Base-by-base conservation (phyloP, 2,888 invertebrate species). In the Nesidiocoris tenuis region DNA sequence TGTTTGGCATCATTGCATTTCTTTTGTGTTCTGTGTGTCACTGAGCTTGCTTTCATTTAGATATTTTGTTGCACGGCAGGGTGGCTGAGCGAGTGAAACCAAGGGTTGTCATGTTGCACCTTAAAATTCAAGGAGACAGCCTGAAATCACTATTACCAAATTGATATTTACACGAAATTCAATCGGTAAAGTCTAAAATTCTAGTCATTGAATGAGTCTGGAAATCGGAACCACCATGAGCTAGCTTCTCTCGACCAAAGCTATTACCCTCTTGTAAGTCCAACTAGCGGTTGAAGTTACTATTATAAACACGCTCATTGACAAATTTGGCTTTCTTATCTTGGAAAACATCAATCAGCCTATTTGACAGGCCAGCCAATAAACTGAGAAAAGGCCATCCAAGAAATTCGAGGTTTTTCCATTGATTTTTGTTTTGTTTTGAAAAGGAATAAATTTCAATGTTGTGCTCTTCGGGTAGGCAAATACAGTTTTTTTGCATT, bases 71-170 rank as follows among this genome's bases (percentile, higher is more conserved):
- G 19, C 18, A 65, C 19, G 39, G 25, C 64, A 64, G 64, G 64
- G 64, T 64, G 65, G 65, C 39, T 65, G 18, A 24, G 18, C 39
- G 39, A 39, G 2, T 39, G 39, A 5, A 65, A 65, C 39, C 39
- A 39, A 24, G 64, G 23, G 64, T 64, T 23, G 64, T 64, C 24
- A 23, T 64, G 64, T 64, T 24, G 18, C 64, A 64, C 64, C 19
- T 64, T 24, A 64, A 64, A 64, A 64, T 64, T 23, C 64, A 64
- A 64, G 64, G 24, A 64, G 64, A 64, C 24, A 64, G 24, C 22
- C 64, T 64, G 64, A 64, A 64, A 64, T 24, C 23, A 24, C 16
- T 18, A 24, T 64, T 24, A 24, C 64, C 64, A 64, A 64, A 64
- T 64, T 64, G 64, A 64, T 64, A 64, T 22, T 64, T 24, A 24